Base-by-base conservation (phyloP, 2,888 invertebrate species). In the Steromphala cineraria region DNA sequence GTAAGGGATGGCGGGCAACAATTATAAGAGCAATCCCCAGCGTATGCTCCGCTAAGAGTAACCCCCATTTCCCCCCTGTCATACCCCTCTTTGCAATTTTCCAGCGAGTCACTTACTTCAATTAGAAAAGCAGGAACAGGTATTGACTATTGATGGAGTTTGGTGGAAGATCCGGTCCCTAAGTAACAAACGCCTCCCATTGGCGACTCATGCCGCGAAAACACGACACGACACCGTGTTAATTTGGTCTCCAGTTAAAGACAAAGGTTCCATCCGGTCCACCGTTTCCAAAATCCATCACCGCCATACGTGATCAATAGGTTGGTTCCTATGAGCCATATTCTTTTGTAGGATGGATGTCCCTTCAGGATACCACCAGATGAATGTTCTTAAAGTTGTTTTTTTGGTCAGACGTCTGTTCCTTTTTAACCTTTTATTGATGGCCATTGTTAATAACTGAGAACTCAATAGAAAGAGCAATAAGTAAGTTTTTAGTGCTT, bases 191-290 rank as follows among this genome's bases (percentile, higher is more conserved):
- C 71, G 40, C 17, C 71, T 71, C 71, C 71, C 71, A 13, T 71
- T 36, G 71, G 71, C 40, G 36, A 36, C 24, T 36, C 36, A 10
- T 71, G 71, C 36, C 71, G 40, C 36, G 31, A 71, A 71, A 71
- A 71, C 71, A n/a, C 36, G 71, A 13, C 36, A 36, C 31, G 36
- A 36, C 71, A 19, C 36, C 71, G 31, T 19, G 40, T 40, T 71
- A 71, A 71, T 71, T 71, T 71, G 40, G 31, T 36, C 71, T 31
- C 71, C 36, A 71, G 71, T 71, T 71, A 36, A 71, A 71, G 71
- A 71, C 71, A 71, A 71, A 71, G 19, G 71, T 36, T 36, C 19
- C 71, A 36, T 71, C 71, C 71, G 71, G 71, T 71, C 36, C 31
- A 36, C 17, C 40, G 36, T 71, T 71, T 71, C 71, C 36, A 71